A percentile compares a stretch with the other conserved stretches of the same genome.
These are phyloP conservation scores for Tonatia bakeri DNA, from an alignment of 2,113 vertebrate species.

Conservation along the genomic window DNA sequence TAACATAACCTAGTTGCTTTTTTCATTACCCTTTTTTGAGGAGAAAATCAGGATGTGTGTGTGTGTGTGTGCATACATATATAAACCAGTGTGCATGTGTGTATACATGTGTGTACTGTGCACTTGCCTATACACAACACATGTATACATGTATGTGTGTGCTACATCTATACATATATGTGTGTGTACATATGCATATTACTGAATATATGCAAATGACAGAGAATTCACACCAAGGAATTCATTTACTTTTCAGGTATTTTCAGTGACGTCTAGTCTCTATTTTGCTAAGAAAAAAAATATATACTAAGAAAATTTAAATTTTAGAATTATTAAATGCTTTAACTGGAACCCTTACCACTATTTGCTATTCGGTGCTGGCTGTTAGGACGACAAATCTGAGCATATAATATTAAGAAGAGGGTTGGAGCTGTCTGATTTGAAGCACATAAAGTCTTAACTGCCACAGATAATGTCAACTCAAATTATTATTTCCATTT, in stretches of 20 bases:
- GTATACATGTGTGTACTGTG: too few species aligned
- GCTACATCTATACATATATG: not conserved
- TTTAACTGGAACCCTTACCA: slow-evolving; percentile 24
- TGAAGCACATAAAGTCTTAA: slow-evolving; percentile 72
- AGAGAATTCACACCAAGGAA: not conserved
- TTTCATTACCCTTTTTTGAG: not conserved
- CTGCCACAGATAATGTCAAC: slow-evolving; percentile 74
- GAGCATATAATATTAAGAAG: slow-evolving; percentile 68
- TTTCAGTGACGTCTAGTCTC: not conserved
- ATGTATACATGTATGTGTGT: not conserved
- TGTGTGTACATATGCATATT: not conserved
- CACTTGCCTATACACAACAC: not conserved
- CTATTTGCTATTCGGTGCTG: slow-evolving; percentile 55
- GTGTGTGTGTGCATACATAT: not conserved
- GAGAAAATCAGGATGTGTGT: not conserved
- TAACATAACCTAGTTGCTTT: not conserved
- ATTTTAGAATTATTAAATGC: slow-evolving; percentile 18
- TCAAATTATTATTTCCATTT: slow-evolving; percentile 79
- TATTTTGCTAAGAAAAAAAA: not conserved
- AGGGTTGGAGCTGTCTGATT: slow-evolving; percentile 61
- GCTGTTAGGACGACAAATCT: slow-evolving; percentile 56
- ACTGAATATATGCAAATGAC: not conserved
- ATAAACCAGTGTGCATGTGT: not conserved
- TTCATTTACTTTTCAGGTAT: not conserved
- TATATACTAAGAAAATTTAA: not conserved